Conservation (phyloP, 2,113 vertebrate genomes). For the Takifugu flavidus region DNA sequence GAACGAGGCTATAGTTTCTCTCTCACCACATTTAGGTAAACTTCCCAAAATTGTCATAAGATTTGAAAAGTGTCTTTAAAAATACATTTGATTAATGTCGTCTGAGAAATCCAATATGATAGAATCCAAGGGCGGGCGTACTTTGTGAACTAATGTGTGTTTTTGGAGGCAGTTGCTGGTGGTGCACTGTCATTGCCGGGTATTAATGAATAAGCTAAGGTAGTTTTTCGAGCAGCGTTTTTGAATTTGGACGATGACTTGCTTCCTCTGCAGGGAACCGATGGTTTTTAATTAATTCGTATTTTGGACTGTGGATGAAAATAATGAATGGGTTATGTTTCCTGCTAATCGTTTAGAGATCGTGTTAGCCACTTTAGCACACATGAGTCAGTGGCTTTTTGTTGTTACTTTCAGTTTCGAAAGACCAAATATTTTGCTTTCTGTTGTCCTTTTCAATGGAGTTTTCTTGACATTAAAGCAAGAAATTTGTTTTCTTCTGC, state of each 20-base stretch:
- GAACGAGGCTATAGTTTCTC: constrained; percentile 97
- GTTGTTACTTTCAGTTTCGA: constrained; percentile 64
- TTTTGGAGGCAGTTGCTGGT: neutral
- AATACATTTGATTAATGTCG: accelerated
- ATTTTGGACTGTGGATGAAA: accelerated
- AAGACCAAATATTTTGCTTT: no score
- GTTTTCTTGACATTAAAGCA: neutral
- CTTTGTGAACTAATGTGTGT: accelerated
- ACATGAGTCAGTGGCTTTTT: constrained; percentile 28
- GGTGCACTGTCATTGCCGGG: constrained; percentile 64
- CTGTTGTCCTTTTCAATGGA: no score
- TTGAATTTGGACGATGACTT: neutral
- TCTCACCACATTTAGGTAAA: constrained; percentile 94
- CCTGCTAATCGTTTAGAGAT: neutral
- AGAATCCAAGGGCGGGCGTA: accelerated
- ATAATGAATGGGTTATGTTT: no score
- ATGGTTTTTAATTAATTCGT: accelerated
- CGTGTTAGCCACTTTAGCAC: constrained; percentile 7
- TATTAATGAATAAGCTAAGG: constrained; percentile 51
- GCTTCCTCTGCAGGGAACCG: no score
- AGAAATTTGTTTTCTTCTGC: constrained; percentile 17
- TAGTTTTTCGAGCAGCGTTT: constrained; percentile 43
- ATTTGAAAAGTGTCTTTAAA: neutral
- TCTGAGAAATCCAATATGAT: accelerated
- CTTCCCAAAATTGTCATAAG: constrained; percentile 19